Evolutionary conservation across 1,140 invertebrate species (phyloP), one percentile per base, ranked within the genome.

Genomic region (Eulimnadia texana): DNA sequence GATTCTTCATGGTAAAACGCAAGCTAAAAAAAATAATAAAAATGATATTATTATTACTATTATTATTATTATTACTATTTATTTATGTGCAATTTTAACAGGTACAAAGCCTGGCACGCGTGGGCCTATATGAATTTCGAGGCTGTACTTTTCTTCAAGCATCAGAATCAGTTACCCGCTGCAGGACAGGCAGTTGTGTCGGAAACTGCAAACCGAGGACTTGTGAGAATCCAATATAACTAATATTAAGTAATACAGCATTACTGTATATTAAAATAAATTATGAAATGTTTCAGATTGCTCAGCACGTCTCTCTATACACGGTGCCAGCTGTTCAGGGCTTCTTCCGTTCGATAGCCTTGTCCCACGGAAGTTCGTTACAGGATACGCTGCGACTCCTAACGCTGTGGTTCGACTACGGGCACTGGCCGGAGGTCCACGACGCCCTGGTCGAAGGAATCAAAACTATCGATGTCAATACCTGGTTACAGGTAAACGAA

Each of bases 61-160:
- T 24, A 16, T 56, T 56, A 9, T 23, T 50, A 42, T 23, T 42
- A 59, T 22, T 27, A 22, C 13, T 25, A 19, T 59, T 49, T 28
- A 50, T 50, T 58, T 16, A 29, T 60, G 67, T 50, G 52, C 10
- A 19, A 24, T 53, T 6, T 16, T 1, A 79, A 80, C 49, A 93
- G 88, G 85, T 93, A 93, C 68, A 90, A 98, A 79, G 95, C 95
- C 0, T 99, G 96, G 93, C 95, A 99, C 73, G 83, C 93, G 1
- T 95, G 90, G 80, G 96, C 96, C 0, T 95, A 94, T 66, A 95
- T 93, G 79, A 98, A 98, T 72, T 99, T 95, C 70, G 93, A 98
- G 74, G 88, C 94, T 0, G 90, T 98, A 13, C 70, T 93, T 0
- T 92, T 90, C 73, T 90, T 91, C 72, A 94, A 91, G 72, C 85